Base-by-base conservation (phyloP, 2,888 invertebrate species). In the Melanotus villosus region DNA sequence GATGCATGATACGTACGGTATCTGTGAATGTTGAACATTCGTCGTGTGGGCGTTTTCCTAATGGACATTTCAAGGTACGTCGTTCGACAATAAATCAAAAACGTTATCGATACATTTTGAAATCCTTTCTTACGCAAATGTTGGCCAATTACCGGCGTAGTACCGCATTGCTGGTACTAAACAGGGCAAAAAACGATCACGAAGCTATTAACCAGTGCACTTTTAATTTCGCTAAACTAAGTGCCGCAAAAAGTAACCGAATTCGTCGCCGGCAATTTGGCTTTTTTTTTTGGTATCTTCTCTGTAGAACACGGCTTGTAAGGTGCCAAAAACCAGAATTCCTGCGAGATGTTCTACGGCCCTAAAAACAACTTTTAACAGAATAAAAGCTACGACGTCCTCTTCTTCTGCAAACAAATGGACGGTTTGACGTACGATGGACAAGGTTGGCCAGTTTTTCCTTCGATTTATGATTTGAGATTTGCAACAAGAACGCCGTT, bases 261-360 rank as follows among this genome's bases (percentile, higher is more conserved):
- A 71, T 71, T 70, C 67, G 67, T 68, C 64, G 68, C 59, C 50
- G 57, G 32, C 30, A 43, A 60, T 62, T 66, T 70, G 59, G 12
- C 19, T 21, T 47, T 21, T 12, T 36, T 26, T 26, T 57, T 57
- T 57, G 16, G 10, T 0, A 16, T 52, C 16, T 52, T 32, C 32
- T 47, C 36, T 32, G 52, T 21, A 57, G 43, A 45, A 70, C 65
- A 69, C 72, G 56, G 58, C 65, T 73, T 70, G 71, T 72, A 62
- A 75, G 74, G 73, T 76, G 73, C 73, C 72, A 73, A 73, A 74
- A 74, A 73, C 70, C 71, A 70, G 76, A 74, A 76, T 76, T 74
- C 75, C 73, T 66, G 67, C 54, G 66, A 70, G 72, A 74, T 76
- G 76, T 75, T 75, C 71, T 59, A 70, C 57, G 68, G 64, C 41